A percentile compares a stretch with the other conserved stretches of the same genome.
phyloP scores from a whole-genome alignment of 2,113 vertebrate species.

The Albula goreensis region DNA sequence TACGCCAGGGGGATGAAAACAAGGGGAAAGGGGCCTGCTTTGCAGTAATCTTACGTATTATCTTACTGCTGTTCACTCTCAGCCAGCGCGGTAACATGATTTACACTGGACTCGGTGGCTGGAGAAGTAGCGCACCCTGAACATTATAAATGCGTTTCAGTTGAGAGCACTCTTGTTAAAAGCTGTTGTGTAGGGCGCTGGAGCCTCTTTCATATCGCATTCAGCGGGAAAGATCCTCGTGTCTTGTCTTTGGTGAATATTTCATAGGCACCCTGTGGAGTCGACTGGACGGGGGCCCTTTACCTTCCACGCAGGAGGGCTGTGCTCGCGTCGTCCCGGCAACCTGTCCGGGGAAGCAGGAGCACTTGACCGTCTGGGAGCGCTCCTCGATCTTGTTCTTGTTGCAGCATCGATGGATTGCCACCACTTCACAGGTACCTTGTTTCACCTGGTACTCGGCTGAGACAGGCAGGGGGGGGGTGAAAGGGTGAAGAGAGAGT shows the following conservation, averaged over 20 bases:
- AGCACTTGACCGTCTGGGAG: conserved; percentile 94
- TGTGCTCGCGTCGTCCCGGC: conserved; percentile 88
- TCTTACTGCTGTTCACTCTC: conserved; percentile 22
- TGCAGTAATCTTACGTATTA: conserved; percentile 35
- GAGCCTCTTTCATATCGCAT: conserved; percentile 3
- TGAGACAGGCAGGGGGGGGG: conserved; percentile 42
- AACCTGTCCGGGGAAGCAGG: conserved; percentile 93
- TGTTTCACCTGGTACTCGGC: conserved; percentile 90
- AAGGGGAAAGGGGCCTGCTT: conserved; percentile 27
- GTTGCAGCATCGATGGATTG: conserved; percentile 92
- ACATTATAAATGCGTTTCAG: background rate
- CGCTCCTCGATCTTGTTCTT: conserved; percentile 96
- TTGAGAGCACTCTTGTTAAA: conserved; percentile 3
- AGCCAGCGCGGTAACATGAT: conserved; percentile 37
- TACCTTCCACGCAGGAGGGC: conserved; percentile 97
- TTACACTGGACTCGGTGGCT: conserved; percentile 26
- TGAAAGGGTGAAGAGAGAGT: background rate
- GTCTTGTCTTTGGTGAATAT: conserved; percentile 18
- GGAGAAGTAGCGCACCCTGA: background rate
- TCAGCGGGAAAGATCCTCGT: background rate
- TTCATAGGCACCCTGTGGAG: background rate
- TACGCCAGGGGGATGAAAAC: conserved; percentile 14
- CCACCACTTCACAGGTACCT: conserved; percentile 93
- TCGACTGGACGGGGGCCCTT: conserved; percentile 35
- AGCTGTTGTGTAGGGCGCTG: background rate